These are phyloP conservation scores for Trachymyrmex cornetzi DNA, from an alignment of 1,140 invertebrate genomes.

Conservation along the genomic window DNA sequence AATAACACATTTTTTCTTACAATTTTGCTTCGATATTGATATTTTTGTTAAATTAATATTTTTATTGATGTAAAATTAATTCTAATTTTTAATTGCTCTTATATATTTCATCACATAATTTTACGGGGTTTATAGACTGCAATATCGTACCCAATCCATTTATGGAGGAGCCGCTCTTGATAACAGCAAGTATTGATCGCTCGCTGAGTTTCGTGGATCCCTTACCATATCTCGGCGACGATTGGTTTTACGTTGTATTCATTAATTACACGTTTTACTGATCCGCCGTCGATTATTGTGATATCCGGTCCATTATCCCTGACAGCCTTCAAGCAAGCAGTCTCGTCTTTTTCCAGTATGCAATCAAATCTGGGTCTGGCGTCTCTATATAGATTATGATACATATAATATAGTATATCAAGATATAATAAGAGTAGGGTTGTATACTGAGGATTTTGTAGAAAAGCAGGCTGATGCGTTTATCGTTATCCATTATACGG, in stretches of 20 bases:
- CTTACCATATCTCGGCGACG: slow-evolving; percentile 86
- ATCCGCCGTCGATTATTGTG: slow-evolving; percentile 88
- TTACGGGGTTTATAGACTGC: background rate
- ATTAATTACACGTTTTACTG: slow-evolving; percentile 87
- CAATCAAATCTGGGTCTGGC: slow-evolving; percentile 91
- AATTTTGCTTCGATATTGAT: background rate
- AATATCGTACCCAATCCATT: slow-evolving; percentile 69
- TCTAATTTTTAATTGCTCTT: background rate
- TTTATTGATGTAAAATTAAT: background rate
- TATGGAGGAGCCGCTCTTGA: slow-evolving; percentile 85
- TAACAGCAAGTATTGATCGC: slow-evolving; percentile 89
- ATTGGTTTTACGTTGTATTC: slow-evolving; percentile 86
- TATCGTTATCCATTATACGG: background rate
- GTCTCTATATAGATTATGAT: slow-evolving; percentile 84
- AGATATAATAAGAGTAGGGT: background rate
- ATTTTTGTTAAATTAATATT: slow-evolving; percentile 1
- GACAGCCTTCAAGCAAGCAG: slow-evolving; percentile 90
- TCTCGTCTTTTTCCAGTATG: slow-evolving; percentile 86
- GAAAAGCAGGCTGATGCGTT: slow-evolving; percentile 31
- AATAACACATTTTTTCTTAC: background rate
- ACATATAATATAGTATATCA: background rate
- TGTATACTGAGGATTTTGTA: slow-evolving; percentile 19
- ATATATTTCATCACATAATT: background rate
- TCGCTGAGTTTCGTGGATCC: slow-evolving; percentile 80
- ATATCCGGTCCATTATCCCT: slow-evolving; percentile 89